Evolutionary conservation across 1,140 invertebrate species (phyloP), one percentile per base, ranked within the genome.

Genomic region (Penaeus japonicus): DNA sequence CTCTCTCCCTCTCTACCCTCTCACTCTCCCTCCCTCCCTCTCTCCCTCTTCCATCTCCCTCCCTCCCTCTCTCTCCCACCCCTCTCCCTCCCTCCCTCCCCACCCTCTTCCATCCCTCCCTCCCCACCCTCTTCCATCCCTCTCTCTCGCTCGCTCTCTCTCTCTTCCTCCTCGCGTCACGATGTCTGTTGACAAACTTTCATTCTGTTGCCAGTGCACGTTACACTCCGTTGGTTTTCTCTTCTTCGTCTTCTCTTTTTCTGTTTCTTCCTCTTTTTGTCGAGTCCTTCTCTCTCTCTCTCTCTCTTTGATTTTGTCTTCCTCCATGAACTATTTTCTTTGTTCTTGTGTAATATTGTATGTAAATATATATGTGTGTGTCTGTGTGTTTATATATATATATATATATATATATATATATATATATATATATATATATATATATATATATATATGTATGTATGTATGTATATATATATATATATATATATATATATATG

Each of bases 101-200:
- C 65, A n/a, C 32, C n/a, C 32, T n/a, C 10, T 70, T 15, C n/a
- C 65, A 15, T 30, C n/a, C 32, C n/a, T 65, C 30, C 62, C 30
- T 65, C 62, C 18, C 30, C 62, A 3, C 30, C 62, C 10, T 15
- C 65, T 18, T 0, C n/a, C 24, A 4, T n/a, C 0, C 0, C 7
- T 0, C 27, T n/a, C 7, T 30, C 24, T n/a, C 7, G 22, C 24
- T 30, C 24, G 22, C n/a, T 24, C 24, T 18, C 12, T 24, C n/a
- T n/a, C 24, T 15, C 24, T 17, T 32, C 32, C 24, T 24, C 65
- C 39, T 39, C 24, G 65, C 65, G 24, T 30, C 24, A 15, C 24
- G 65, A 73, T 73, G 65, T 73, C 65, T 73, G 65, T 73, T 73
- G 65, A 73, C 65, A 73, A 32, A 73, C 24, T 73, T 73, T 73